Evolutionary conservation across 2,888 invertebrate species (phyloP), one percentile per base, ranked within the genome.

Genomic region (Metacarcinus magister): DNA sequence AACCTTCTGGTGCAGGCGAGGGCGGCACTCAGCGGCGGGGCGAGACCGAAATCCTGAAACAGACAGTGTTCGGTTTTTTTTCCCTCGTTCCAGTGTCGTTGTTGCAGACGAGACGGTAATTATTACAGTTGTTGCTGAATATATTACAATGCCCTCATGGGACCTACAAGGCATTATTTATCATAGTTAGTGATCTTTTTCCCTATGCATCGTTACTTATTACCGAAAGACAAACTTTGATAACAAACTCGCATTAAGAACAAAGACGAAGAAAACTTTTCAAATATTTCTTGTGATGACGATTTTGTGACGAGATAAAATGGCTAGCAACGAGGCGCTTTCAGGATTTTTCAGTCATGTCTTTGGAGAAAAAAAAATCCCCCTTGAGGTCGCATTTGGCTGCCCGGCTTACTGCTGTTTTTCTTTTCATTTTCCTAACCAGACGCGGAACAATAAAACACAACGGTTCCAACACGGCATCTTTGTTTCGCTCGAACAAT

Each of bases 401-500:
- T 87, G 8, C 87, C 87, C 87, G 39, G 87, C 39, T 87, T 87
- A 87, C 87, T 23, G 39, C 13, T 87, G 19, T 87, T 39, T 87
- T 87, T 87, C 39, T 87, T 87, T 87, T 87, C 39, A 87, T 87
- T 39, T 87, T 87, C 87, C 87, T 39, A 87, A 39, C 87, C 87
- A 87, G 87, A 87, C 87, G 32, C 87, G 32, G 87, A 87, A 87
- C 87, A 87, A 87, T 87, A 87, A 87, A 87, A 87, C 87, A 87
- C 87, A 87, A 87, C 87, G 39, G 87, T 87, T 39, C 87, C 87
- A 87, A 87, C 87, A 87, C 87, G 87, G 87, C 87, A 87, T 87
- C 87, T 87, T 87, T 87, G 87, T 87, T 87, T 87, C 87, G 87
- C 87, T 87, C 87, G 87, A 87, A 87, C 87, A 87, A 87, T 87